Evolutionary conservation across 2,113 vertebrate genomes (phyloP).

Genomic region (Clarias macrocephalus): DNA sequence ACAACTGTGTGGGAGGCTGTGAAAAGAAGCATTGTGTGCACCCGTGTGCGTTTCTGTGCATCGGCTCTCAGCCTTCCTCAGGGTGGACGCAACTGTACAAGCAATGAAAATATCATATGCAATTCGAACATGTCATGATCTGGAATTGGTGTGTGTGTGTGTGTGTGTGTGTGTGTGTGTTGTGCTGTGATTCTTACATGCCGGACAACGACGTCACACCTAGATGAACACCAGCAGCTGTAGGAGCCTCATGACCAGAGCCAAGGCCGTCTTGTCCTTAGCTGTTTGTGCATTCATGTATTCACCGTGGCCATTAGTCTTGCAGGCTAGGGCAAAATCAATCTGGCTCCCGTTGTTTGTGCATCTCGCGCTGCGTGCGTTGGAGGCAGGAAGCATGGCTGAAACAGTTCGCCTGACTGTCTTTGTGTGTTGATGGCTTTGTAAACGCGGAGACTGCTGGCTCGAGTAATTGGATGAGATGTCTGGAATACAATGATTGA

Average conservation of each 20-base stretch:
- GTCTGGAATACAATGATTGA: slow-evolving; percentile 24
- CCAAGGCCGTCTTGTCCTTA: slow-evolving; percentile 10
- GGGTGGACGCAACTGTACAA: neutral
- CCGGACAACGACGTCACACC: neutral
- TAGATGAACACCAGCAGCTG: slow-evolving; percentile 42
- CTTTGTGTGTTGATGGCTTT: slow-evolving; percentile 27
- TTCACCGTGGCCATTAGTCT: slow-evolving; percentile 22
- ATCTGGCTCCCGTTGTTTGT: slow-evolving; percentile 30
- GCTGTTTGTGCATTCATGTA: slow-evolving; percentile 14
- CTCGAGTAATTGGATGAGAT: slow-evolving; percentile 6
- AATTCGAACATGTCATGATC: neutral
- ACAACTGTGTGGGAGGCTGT: slow-evolving; percentile 18
- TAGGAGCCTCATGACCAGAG: slow-evolving; percentile 2
- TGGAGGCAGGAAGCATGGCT: neutral
- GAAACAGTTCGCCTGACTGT: neutral
- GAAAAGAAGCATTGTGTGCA: slow-evolving; percentile 15
- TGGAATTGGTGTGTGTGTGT: neutral
- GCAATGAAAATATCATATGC: slow-evolving; percentile 22
- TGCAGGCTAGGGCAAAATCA: slow-evolving; percentile 36
- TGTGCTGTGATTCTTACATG: neutral
- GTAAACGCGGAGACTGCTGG: slow-evolving; percentile 17
- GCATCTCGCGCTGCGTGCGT: neutral
- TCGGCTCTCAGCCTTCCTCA: slow-evolving; percentile 24
- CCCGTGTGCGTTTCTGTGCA: slow-evolving; percentile 28
- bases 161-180: neutral